These are phyloP conservation scores for western clawed frog (Xenopus tropicalis) DNA, from an alignment of 2,113 vertebrate species.

Conservation along the genomic window DNA sequence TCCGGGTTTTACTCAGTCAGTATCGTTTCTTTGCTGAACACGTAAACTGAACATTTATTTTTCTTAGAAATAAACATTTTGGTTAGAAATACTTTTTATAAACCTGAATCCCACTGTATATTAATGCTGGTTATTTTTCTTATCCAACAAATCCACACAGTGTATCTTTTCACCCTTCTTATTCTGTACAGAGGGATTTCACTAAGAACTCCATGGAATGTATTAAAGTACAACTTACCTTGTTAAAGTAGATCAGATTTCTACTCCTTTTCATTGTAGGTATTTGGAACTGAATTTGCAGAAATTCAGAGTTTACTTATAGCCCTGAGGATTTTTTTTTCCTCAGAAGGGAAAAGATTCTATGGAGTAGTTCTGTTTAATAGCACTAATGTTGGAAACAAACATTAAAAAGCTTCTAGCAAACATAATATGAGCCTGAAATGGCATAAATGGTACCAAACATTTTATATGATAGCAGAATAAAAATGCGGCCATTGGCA, in stretches of 20 bases:
- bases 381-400: conserved; percentile 4
- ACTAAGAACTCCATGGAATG: conserved; percentile 13
- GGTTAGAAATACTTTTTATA: too few species aligned
- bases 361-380: conserved; percentile 15
- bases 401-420: conserved; percentile 15
- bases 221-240: conserved; percentile 35
- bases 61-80: too few species aligned
- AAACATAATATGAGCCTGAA: too few species aligned
- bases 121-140: conserved; percentile 4
- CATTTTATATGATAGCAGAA: too few species aligned
- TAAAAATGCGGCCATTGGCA: too few species aligned
- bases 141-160: conserved; percentile 8
- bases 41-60: too few species aligned
- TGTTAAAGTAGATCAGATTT: conserved; percentile 32
- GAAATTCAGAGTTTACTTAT: conserved; percentile 27
- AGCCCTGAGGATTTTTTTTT: conserved; percentile 30
- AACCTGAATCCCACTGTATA: background rate
- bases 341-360: conserved; percentile 20
- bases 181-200: conserved; percentile 2
- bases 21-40: too few species aligned
- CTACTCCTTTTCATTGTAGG: conserved; percentile 29
- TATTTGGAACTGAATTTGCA: conserved; percentile 37
- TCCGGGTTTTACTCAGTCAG: too few species aligned
- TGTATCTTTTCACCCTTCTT: conserved; percentile 11
- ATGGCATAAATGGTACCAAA: too few species aligned